Base-by-base conservation (phyloP, 37 sponge, comb jelly and placozoan species). In the Theonella swinhoei region DNA sequence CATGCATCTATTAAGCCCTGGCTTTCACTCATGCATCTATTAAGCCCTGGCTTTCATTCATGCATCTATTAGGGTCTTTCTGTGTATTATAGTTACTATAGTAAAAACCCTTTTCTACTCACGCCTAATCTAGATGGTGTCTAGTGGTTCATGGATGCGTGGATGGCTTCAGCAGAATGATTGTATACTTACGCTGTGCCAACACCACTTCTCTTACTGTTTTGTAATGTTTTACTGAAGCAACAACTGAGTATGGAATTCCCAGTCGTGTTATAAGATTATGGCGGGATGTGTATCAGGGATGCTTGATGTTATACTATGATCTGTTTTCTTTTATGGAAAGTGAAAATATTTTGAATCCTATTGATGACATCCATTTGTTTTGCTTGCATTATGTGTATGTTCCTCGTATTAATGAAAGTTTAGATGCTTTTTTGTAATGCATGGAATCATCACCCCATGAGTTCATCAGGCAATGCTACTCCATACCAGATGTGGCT, bases 91-190 rank as follows among this genome's bases (percentile, higher is more conserved):
- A n/a, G n/a, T n/a, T n/a, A n/a, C n/a, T n/a, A n/a, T n/a, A n/a
- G n/a, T n/a, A n/a, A n/a, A n/a, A n/a, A n/a, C n/a, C n/a, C n/a
- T n/a, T n/a, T n/a, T n/a, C n/a, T n/a, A n/a, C n/a, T n/a, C n/a
- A n/a, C n/a, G n/a, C n/a, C n/a, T 47, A 47, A 17, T 47, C 11
- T 35, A 84, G 91, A 64, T 90, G 91, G 91, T 24, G 77, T 64
- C 35, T 88, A 24, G 68, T 88, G 26, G 42, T 90, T 39, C 91
- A 90, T 75, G 91, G 86, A 36, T 54, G 82, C 23, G 80, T 85
- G 22, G 91, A 90, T 80, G 86, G 91, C 14, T 90, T 70, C 43
- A 80, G 82, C 33, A 2, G 86, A n/a, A 4, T 34, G 26, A 74
- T 85, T 26, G 62, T 85, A 24, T 90, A 68, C 42, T 70, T 80